Percentiles rank a stretch among this genome's conserved stretches.
Evolutionary conservation across 2,797 vertebrate genomes (phyloP).

Genomic region (Protosalanx chinensis): DNA sequence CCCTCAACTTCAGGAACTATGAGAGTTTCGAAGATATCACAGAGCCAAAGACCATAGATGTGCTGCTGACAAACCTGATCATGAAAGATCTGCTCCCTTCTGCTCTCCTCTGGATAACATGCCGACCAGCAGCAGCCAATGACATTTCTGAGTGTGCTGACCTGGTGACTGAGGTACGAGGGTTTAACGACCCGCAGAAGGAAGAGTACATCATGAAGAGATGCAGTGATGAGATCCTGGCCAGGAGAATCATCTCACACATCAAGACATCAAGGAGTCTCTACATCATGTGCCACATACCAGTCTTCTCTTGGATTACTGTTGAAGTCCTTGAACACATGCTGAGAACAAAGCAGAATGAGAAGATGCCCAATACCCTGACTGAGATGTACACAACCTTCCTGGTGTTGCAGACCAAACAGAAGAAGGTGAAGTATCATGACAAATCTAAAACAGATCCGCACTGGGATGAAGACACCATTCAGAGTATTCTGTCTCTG

Average conservation of each 20-base stretch:
- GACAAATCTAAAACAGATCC: not conserved
- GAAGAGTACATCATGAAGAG: not conserved
- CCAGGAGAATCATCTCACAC: not conserved
- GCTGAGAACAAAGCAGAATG: not conserved
- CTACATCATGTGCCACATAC: not conserved
- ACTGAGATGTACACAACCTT: constrained; percentile 4
- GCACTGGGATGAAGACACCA: constrained; percentile 5
- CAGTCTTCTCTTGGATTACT: constrained; percentile 3
- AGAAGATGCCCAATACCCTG: not conserved
- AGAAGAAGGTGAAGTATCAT: not conserved
- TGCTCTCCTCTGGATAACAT: constrained; percentile 5
- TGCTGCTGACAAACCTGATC: constrained; percentile 6
- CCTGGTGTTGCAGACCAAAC: constrained; percentile 2
- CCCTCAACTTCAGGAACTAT: no score
- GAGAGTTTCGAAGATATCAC: no score
- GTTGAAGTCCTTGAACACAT: not conserved
- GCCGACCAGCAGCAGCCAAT: constrained; percentile 5
- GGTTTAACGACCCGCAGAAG: constrained; percentile 4
- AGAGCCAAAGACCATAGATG: not conserved
- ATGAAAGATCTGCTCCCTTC: not conserved
- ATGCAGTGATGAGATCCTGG: not conserved
- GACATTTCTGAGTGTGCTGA: not conserved
- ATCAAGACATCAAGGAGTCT: constrained; percentile 4
- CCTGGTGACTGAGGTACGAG: not conserved
- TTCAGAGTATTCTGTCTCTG: not conserved